A percentile compares a stretch with the other conserved stretches of the same genome.
These are phyloP conservation scores for Leuctra nigra DNA, from an alignment of 2,888 invertebrate genomes.

Conservation along the genomic window DNA sequence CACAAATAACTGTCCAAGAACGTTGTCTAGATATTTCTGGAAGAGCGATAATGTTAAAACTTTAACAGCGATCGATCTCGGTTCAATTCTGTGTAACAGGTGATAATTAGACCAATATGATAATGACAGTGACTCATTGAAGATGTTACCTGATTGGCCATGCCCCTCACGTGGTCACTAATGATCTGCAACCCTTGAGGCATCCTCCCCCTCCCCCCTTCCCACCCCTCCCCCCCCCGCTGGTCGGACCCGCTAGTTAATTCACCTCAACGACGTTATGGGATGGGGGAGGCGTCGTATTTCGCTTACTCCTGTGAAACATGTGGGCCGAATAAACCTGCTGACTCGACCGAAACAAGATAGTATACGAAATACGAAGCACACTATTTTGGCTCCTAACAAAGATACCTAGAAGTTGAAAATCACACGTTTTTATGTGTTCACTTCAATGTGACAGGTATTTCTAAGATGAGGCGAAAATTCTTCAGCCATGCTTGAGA, in stretches of 20 bases:
- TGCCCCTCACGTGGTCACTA: neutral
- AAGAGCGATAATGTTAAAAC: no score
- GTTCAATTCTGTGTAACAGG: no score
- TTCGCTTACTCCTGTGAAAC: conserved; percentile 7
- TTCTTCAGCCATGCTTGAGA: no score
- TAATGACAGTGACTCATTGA: no score
- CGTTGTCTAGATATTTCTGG: no score
- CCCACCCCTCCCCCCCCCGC: neutral
- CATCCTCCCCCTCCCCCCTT: neutral
- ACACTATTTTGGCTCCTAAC: neutral
- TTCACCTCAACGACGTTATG: neutral
- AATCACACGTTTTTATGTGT: no score
- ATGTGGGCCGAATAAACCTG: neutral
- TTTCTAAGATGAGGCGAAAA: no score
- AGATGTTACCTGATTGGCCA: neutral
- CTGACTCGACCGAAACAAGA: conserved; percentile 9
- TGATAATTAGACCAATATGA: no score
- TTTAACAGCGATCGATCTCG: no score
- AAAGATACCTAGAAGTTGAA: no score
- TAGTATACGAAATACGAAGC: neutral
- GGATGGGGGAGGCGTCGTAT: neutral
- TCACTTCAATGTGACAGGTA: no score
- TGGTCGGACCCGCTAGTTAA: neutral
- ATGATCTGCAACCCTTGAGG: conserved; percentile 12
- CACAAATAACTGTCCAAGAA: no score